Conservation (phyloP, 2,113 vertebrate genomes). For the Zosterops hypoxanthus region DNA sequence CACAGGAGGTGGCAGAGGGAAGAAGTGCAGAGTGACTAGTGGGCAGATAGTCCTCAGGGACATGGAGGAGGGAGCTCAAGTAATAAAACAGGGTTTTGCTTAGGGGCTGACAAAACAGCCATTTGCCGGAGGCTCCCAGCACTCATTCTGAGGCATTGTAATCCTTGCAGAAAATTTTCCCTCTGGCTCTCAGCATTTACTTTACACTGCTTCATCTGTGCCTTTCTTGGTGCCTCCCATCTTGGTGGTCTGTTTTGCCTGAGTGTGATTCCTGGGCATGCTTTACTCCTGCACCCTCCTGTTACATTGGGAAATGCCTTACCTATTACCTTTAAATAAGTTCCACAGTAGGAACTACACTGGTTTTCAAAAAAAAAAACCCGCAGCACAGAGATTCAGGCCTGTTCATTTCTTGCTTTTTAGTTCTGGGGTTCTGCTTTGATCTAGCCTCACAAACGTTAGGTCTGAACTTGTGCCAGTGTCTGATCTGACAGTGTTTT, state of each 20-base stretch:
- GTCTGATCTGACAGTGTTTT: slow-evolving; percentile 29
- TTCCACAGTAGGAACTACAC: background rate
- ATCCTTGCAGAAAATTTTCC: background rate
- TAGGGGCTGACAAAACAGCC: background rate
- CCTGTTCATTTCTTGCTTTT: background rate
- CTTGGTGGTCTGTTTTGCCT: background rate
- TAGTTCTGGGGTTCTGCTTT: slow-evolving; percentile 15
- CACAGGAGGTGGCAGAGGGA: background rate
- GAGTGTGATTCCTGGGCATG: background rate
- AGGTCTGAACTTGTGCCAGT: slow-evolving; percentile 42
- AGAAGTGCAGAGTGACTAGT: background rate
- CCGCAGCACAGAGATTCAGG: background rate
- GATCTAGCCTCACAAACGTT: background rate
- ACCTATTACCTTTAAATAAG: background rate
- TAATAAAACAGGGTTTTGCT: background rate
- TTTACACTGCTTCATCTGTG: background rate
- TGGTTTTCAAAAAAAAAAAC: background rate
- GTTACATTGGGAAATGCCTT: background rate
- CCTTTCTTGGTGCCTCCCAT: background rate
- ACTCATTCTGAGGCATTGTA: background rate
- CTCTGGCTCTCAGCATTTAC: background rate
- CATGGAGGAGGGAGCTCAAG: background rate
- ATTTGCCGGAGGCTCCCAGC: background rate
- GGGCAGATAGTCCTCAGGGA: background rate
- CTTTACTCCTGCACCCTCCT: background rate